A percentile compares a stretch with the other conserved stretches of the same genome.
These are phyloP conservation scores for Apis mellifera DNA, from an alignment of 1,140 invertebrate species.

Conservation along the genomic window Amel_HAv3.1 CM009935.2:9879001-9879500, in stretches of 20 bases:
- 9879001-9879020: not conserved
- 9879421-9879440: too few species aligned
- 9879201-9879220: not conserved
- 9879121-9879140: not conserved
- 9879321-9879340: too few species aligned
- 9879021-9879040: not conserved
- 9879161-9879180: not conserved
- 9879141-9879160: slow-evolving; percentile 35
- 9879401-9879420: too few species aligned
- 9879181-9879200: not conserved
- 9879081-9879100: slow-evolving; percentile 33
- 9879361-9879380: not conserved
- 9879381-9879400: too few species aligned
- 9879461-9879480: not conserved
- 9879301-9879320: too few species aligned
- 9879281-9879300: not conserved
- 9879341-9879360: too few species aligned
- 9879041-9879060: not conserved
- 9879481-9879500: not conserved
- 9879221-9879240: not conserved
- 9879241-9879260: not conserved
- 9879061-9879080: not conserved
- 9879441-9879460: not conserved
- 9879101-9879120: not conserved
- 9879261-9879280: too few species aligned